A percentile compares a stretch with the other conserved stretches of the same genome.
phyloP scores from a whole-genome alignment of 64 coral and sea anemone species.

The Montipora efflorescens region DNA sequence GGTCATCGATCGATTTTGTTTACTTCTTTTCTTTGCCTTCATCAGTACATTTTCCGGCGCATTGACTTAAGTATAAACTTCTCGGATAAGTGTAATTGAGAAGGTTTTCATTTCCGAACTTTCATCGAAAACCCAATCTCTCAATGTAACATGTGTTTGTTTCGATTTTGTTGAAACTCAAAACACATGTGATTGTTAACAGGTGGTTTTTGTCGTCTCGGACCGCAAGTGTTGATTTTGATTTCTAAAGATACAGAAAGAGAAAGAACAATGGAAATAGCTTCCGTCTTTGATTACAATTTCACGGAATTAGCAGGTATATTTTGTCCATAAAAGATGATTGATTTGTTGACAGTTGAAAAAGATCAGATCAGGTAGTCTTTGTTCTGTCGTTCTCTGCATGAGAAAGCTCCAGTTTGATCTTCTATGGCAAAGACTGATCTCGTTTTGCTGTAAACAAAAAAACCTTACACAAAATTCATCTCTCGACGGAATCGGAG shows the following conservation, averaged over 20 bases:
- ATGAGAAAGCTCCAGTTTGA: no score
- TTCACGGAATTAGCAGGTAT: background rate
- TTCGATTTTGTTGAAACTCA: background rate
- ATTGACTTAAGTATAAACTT: background rate
- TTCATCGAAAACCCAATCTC: background rate
- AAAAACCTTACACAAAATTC: no score
- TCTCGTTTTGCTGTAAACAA: no score
- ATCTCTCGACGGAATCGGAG: no score
- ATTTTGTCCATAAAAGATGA: background rate
- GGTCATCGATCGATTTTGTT: background rate
- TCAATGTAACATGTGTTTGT: conserved; percentile 43
- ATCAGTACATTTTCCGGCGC: no score
- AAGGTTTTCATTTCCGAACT: background rate
- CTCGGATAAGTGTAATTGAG: background rate
- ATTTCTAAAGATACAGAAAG: conserved; percentile 33
- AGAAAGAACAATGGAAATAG: conserved; percentile 30
- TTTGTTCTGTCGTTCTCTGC: background rate
- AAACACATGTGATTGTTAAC: conserved; percentile 29
- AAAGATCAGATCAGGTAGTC: background rate
- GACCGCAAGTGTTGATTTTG: conserved; percentile 38
- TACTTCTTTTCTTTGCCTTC: no score
- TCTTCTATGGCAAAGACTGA: no score
- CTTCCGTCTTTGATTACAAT: background rate
- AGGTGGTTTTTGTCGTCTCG: conserved; percentile 24
- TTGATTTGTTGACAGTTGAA: conserved; percentile 3